Percentiles rank a stretch among this genome's conserved stretches.
These are phyloP conservation scores for Gnathonemus echidnorhynchus DNA, from an alignment of 2,113 vertebrate species.

Conservation along the genomic window DNA sequence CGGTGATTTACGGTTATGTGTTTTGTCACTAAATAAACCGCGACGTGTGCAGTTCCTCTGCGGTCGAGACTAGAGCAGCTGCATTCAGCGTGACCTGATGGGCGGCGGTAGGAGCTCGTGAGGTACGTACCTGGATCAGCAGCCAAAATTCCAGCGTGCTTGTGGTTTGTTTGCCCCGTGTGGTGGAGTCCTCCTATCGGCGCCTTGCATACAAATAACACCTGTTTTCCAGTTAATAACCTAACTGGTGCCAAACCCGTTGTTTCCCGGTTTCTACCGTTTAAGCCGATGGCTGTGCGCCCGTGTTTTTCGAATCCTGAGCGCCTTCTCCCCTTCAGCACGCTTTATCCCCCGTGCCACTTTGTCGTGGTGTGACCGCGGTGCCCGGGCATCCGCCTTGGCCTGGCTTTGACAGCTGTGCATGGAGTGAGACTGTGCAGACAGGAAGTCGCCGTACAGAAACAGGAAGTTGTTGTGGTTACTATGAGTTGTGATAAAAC, in stretches of 20 bases:
- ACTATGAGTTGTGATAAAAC: constrained; percentile 56
- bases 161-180: not conserved
- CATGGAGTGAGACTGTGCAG: constrained; percentile 31
- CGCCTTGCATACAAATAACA: not conserved
- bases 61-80: not conserved
- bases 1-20: not conserved
- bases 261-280: not conserved
- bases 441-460: constrained; percentile 53
- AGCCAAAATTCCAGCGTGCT: not conserved
- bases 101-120: too few relatives aligned
- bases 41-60: not conserved
- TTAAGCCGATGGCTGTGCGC: not conserved
- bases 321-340: not conserved
- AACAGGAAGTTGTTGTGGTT: constrained; percentile 69
- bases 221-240: not conserved
- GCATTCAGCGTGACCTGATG: not conserved
- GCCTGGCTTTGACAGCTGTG: not conserved
- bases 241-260: not conserved
- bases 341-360: not conserved
- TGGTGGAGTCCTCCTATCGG: too few relatives aligned
- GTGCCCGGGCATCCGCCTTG: not conserved
- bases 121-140: not conserved
- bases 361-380: not conserved
- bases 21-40: not conserved
- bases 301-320: not conserved